Percentiles rank a stretch among this genome's conserved stretches.
phyloP scores from a whole-genome alignment of 2,888 invertebrate species.

The Sylvicola fuscatus region DNA sequence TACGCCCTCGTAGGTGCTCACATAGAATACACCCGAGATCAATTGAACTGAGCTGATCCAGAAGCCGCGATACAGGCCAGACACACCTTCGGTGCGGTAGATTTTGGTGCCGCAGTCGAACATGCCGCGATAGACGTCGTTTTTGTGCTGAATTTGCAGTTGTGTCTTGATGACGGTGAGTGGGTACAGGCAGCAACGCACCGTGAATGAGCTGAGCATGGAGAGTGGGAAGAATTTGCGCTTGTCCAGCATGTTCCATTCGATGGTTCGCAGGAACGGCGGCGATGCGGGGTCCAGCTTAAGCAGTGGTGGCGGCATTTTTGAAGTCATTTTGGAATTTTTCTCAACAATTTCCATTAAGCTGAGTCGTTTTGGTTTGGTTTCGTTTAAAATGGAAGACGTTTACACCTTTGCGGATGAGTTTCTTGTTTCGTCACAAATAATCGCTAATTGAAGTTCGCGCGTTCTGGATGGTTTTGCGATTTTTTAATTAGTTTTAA shows the following conservation, averaged over 20 bases:
- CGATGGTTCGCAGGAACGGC: constrained; percentile 59
- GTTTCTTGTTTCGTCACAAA: too few species aligned
- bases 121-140: constrained; percentile 67
- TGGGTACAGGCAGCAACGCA: constrained; percentile 65
- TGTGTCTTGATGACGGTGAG: constrained; percentile 87
- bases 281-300: background rate
- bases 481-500: too few species aligned
- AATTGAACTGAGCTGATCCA: constrained; percentile 86
- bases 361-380: too few species aligned
- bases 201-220: constrained; percentile 46
- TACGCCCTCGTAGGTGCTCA: constrained; percentile 83
- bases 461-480: too few species aligned
- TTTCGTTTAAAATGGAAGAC: too few species aligned
- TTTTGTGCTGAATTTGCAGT: constrained; percentile 69
- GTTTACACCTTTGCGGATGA: too few species aligned
- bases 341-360: too few species aligned
- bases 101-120: constrained; percentile 81
- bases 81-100: constrained; percentile 57
- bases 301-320: too few species aligned
- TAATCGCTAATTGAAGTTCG: too few species aligned
- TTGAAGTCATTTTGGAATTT: too few species aligned
- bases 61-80: constrained; percentile 83
- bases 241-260: constrained; percentile 98
- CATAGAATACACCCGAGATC: constrained; percentile 73
- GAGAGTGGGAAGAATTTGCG: constrained; percentile 83